Conservation (phyloP, 2,797 vertebrate species). For the Helarctos malayanus region DNA sequence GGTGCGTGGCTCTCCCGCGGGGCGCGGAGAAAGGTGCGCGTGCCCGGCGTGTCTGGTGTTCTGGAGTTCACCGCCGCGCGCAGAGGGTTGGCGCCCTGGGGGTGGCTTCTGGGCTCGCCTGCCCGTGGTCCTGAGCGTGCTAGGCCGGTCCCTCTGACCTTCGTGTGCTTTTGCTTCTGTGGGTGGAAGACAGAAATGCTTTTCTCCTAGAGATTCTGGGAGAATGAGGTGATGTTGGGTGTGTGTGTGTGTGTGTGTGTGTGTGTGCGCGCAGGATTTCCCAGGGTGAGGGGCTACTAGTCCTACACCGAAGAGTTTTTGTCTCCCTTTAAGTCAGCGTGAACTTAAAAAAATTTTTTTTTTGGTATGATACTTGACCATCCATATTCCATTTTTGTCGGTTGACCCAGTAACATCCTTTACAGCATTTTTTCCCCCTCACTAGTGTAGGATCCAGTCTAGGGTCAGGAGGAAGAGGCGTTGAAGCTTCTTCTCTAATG, state of each 20-base stretch:
- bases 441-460: not conserved
- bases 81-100: not conserved
- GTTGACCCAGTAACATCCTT: not conserved
- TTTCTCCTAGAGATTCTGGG: not conserved
- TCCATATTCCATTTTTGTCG: not conserved
- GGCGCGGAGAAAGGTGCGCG: fast-evolving
- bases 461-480: not conserved
- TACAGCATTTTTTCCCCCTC: fast-evolving
- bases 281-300: not conserved
- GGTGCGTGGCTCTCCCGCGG: not conserved
- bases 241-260: not conserved
- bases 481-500: not conserved
- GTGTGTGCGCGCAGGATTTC: no score
- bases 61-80: fast-evolving
- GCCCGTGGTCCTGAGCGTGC: fast-evolving
- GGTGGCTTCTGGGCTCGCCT: not conserved
- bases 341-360: not conserved
- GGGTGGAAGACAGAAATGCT: not conserved
- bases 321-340: not conserved
- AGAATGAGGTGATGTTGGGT: not conserved
- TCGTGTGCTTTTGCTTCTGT: not conserved
- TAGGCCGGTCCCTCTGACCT: not conserved
- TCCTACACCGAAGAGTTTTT: not conserved
- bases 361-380: not conserved
- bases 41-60: fast-evolving